A percentile compares a stretch with the other conserved stretches of the same genome.
Evolutionary conservation across 2,797 vertebrate genomes (phyloP).

Genomic region (Lindbergichthys nudifrons): DNA sequence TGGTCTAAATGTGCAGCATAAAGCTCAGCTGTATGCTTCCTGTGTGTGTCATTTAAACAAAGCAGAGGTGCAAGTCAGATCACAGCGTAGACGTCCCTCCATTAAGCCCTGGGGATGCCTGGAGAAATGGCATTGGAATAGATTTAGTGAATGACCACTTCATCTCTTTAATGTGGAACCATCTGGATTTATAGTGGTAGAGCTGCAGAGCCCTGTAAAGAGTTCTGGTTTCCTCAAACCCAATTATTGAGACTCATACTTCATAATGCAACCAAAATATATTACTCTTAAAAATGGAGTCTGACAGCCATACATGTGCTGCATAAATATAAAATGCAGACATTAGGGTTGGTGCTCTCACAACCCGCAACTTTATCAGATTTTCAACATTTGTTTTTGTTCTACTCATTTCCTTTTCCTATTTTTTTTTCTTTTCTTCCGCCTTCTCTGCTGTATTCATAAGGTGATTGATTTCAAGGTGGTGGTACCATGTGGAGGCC

Average conservation of each 20-base stretch:
- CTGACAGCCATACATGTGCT: constrained; percentile 11
- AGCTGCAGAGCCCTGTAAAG: constrained; percentile 16
- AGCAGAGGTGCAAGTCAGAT: background rate
- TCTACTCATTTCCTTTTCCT: constrained; percentile 3
- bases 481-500: constrained; percentile 32
- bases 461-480: constrained; percentile 50
- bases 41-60: constrained; percentile 12
- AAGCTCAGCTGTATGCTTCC: constrained; percentile 1
- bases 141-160: constrained; percentile 36
- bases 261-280: constrained; percentile 1
- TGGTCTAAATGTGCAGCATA: constrained; percentile 10
- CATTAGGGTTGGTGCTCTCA: background rate
- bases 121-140: background rate
- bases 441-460: constrained; percentile 33
- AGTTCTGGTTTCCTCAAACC: constrained; percentile 32
- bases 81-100: background rate
- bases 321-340: constrained; percentile 26
- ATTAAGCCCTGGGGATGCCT: background rate
- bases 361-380: constrained; percentile 3
- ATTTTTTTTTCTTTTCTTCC: background rate
- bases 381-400: background rate
- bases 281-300: constrained; percentile 19
- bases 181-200: constrained; percentile 37
- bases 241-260: constrained; percentile 27
- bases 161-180: constrained; percentile 57